Evolutionary conservation across 2,888 invertebrate species (phyloP).

Genomic region (Anoncus sp.): DNA sequence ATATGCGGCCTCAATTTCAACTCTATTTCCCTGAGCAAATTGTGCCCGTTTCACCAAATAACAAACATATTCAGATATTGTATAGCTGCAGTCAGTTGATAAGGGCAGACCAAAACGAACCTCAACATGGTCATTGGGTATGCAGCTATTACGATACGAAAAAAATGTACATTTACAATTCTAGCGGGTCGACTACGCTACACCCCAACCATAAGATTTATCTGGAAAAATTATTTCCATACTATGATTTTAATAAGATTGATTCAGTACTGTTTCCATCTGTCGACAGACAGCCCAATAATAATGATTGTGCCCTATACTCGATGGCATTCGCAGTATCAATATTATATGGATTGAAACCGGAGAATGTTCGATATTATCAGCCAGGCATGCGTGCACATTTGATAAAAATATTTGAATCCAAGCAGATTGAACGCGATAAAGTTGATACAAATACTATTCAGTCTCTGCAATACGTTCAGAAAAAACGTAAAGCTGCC

Average conservation of each 20-base stretch:
- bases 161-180: constrained; percentile 55
- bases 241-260: constrained; percentile 20
- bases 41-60: constrained; percentile 12
- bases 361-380: constrained; percentile 18
- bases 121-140: constrained; percentile 41
- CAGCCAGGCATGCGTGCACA: constrained; percentile 18
- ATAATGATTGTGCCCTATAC: constrained; percentile 18
- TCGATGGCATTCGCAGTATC: constrained; percentile 39
- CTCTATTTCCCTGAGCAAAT: too few species aligned
- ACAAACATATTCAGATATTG: constrained; percentile 60
- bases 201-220: constrained; percentile 45
- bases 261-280: constrained; percentile 29
- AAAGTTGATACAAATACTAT: too few species aligned
- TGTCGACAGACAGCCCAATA: constrained; percentile 41
- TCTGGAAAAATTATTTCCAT: constrained; percentile 45
- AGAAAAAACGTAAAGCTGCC: too few species aligned
- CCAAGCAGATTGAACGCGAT: constrained; percentile 5
- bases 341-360: too few species aligned
- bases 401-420: constrained; percentile 29
- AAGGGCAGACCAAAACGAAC: background rate
- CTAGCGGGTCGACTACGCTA: constrained; percentile 12
- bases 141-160: constrained; percentile 49
- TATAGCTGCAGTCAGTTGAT: constrained; percentile 39
- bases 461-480: too few species aligned
- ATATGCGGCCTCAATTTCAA: constrained; percentile 1